A percentile compares a stretch with the other conserved stretches of the same genome.
These are phyloP conservation scores for Anorthoa munda DNA, from an alignment of 2,888 invertebrate genomes.

Conservation along the genomic window DNA sequence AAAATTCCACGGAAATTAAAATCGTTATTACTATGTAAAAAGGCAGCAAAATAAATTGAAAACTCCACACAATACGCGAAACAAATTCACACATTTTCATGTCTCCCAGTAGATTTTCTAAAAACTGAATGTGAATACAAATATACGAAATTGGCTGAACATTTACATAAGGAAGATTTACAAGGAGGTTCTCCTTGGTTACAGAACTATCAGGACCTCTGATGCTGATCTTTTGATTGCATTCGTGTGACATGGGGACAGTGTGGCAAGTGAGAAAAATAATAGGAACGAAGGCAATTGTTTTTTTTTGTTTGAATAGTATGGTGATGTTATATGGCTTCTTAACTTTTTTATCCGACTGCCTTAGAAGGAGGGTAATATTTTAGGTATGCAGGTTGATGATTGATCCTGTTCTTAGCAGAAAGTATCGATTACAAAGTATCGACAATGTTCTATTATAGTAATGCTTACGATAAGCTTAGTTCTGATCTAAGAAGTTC, in stretches of 20 bases:
- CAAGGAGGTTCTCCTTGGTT: constrained; percentile 68
- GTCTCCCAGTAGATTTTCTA: constrained; percentile 33
- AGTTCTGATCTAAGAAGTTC: not conserved
- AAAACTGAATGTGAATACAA: constrained; percentile 39
- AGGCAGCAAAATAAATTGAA: constrained; percentile 16
- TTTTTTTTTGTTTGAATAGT: not conserved
- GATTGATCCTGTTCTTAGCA: not conserved
- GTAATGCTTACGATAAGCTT: not conserved
- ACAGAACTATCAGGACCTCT: constrained; percentile 70
- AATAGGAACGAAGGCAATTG: constrained; percentile 15
- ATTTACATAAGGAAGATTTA: constrained; percentile 63
- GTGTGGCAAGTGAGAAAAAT: constrained; percentile 47
- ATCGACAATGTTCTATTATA: not conserved
- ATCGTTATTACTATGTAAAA: not conserved
- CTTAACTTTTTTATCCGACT: not conserved
- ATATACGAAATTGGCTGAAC: constrained; percentile 50
- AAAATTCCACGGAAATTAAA: not conserved
- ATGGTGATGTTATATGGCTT: not conserved
- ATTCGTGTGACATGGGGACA: constrained; percentile 64
- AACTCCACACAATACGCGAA: not conserved
- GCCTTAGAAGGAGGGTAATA: not conserved
- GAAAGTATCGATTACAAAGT: not conserved
- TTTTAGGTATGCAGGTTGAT: not conserved
- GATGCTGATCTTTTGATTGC: constrained; percentile 72
- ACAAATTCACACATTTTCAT: constrained; percentile 26